A percentile compares a stretch with the other conserved stretches of the same genome.
Evolutionary conservation across 2,888 invertebrate genomes (phyloP).

Genomic region (Pseudococcus jackbeardsleyi): DNA sequence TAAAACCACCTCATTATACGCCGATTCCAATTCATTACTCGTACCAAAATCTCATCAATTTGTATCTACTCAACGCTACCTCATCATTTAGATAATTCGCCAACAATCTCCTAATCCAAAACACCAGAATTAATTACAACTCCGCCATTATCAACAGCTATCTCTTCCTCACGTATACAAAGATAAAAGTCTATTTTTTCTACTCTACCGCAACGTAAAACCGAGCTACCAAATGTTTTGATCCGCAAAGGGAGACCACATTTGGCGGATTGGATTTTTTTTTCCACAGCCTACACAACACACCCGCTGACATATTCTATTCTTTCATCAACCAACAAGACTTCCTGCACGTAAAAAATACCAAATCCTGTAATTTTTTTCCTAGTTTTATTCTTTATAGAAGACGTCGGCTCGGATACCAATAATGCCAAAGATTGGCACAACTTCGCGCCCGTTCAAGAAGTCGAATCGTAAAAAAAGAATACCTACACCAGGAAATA

Average conservation of each 20-base stretch:
- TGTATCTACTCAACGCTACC: too few species aligned
- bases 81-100: too few species aligned
- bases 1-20: neutral
- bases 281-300: neutral
- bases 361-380: neutral
- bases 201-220: neutral
- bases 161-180: neutral
- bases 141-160: neutral
- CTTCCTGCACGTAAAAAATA: neutral
- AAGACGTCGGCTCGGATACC: neutral
- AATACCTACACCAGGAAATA: slow-evolving; percentile 50
- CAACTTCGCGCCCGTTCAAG: neutral
- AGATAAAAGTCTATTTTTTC: neutral
- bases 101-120: too few species aligned
- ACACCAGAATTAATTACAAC: neutral
- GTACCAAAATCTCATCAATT: too few species aligned
- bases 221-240: slow-evolving; percentile 16
- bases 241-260: neutral
- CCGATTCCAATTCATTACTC: neutral
- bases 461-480: neutral
- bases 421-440: slow-evolving; percentile 26
- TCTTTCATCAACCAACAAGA: neutral
- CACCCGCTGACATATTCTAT: neutral
- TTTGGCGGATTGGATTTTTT: neutral
- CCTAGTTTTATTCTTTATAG: neutral